Evolutionary conservation across 2,113 vertebrate species (phyloP).

Genomic region (Chaenocephalus aceratus): DNA sequence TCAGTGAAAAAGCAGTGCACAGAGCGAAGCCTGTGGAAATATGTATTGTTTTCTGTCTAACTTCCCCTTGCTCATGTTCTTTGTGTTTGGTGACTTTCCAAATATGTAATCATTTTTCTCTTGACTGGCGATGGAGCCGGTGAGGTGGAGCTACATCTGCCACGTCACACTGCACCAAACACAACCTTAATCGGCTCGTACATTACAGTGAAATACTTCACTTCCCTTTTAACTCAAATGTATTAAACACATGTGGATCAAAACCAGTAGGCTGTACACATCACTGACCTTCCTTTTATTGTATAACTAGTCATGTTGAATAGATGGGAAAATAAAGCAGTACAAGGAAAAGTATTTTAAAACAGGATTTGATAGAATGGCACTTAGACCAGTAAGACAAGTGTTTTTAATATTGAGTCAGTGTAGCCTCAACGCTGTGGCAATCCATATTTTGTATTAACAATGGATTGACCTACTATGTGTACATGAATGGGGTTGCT

Average conservation of each 20-base stretch:
- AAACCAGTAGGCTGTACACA: background rate
- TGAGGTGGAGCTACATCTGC: conserved; percentile 54
- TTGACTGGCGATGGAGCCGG: conserved; percentile 42
- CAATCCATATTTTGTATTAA: background rate
- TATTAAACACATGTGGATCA: conserved; percentile 21
- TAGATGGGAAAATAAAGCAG: background rate
- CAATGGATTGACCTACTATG: background rate
- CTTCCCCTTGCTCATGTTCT: conserved; percentile 7
- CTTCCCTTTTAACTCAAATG: conserved; percentile 17
- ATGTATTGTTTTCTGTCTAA: conserved; percentile 22
- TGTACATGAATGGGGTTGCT: background rate
- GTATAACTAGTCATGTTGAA: background rate
- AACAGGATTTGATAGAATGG: background rate
- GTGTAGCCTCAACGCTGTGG: background rate
- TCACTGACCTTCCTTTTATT: background rate
- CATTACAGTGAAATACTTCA: conserved; percentile 2
- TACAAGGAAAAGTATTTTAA: conserved; percentile 1
- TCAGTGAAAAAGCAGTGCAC: conserved; percentile 1
- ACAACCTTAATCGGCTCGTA: conserved; percentile 25
- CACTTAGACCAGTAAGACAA: background rate
- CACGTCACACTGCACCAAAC: conserved; percentile 25
- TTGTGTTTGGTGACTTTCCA: conserved; percentile 38
- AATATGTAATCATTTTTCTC: conserved; percentile 53
- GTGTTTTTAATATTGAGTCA: background rate
- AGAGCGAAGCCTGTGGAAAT: background rate